phyloP scores from a whole-genome alignment of 2,113 vertebrate species.

The Macrotis lagotis region DNA sequence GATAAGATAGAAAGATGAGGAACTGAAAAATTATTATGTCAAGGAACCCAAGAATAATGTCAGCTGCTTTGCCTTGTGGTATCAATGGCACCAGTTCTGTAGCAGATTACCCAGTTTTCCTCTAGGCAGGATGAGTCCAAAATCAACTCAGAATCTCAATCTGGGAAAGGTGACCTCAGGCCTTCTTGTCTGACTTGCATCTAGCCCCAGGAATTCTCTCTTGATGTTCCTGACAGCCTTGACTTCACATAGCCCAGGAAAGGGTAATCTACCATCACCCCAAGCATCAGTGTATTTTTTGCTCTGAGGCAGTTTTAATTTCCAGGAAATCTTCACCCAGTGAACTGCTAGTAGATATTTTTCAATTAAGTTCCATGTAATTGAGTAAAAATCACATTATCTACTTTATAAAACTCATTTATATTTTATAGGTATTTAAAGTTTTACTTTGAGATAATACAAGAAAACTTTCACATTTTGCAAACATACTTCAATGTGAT shows the following conservation, averaged over 20 bases:
- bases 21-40: not conserved
- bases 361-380: not conserved
- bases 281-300: not conserved
- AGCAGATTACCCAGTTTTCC: too few relatives aligned
- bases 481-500: not conserved
- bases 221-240: too few relatives aligned
- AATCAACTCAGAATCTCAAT: too few relatives aligned
- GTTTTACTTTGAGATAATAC: not conserved
- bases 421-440: not conserved
- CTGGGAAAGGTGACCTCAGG: too few relatives aligned
- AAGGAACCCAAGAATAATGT: too few relatives aligned
- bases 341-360: not conserved
- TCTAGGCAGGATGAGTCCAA: too few relatives aligned
- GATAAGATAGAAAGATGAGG: not conserved
- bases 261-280: not conserved
- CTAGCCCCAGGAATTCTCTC: too few relatives aligned
- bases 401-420: not conserved
- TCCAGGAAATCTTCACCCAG: not conserved
- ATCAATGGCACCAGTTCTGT: too few relatives aligned
- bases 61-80: too few relatives aligned
- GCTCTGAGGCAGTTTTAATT: not conserved
- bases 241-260: not conserved
- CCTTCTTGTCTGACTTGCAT: too few relatives aligned
- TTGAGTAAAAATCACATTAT: not conserved
- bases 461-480: not conserved